Evolutionary conservation across 1,140 invertebrate species (phyloP).

Genomic region (Dysdera silvatica): DNA sequence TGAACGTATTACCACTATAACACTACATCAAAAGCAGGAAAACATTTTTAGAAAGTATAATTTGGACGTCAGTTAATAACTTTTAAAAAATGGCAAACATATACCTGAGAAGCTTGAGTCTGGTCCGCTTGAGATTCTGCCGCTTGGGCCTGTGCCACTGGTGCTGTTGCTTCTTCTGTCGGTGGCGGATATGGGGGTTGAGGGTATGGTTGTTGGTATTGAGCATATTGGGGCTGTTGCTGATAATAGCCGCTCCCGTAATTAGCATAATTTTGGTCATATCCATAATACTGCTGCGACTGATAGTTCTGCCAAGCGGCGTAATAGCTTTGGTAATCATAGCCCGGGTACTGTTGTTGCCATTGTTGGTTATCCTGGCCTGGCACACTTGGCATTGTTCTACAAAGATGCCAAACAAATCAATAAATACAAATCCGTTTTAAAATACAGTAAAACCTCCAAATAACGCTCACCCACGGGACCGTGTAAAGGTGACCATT

Average conservation of each 20-base stretch:
- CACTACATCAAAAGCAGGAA: too few species aligned
- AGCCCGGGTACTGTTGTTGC: slow-evolving; percentile 26
- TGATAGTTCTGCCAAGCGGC: slow-evolving; percentile 29
- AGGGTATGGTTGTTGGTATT: slow-evolving; percentile 11
- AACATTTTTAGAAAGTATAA: too few species aligned
- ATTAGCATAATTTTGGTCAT: slow-evolving; percentile 17
- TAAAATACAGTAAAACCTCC: too few species aligned
- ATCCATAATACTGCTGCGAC: slow-evolving; percentile 12
- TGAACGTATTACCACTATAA: too few species aligned
- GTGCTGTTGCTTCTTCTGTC: slow-evolving; percentile 2
- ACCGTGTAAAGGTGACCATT: too few species aligned
- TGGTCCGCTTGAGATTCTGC: background rate
- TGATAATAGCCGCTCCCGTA: slow-evolving; percentile 12
- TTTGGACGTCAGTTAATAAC: too few species aligned
- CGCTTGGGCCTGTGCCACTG: background rate
- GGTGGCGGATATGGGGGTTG: slow-evolving; percentile 7
- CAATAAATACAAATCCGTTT: too few species aligned
- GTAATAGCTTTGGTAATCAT: slow-evolving; percentile 29
- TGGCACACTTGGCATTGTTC: background rate
- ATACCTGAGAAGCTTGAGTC: slow-evolving; percentile 15
- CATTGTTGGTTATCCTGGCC: slow-evolving; percentile 10
- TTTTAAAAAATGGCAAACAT: too few species aligned
- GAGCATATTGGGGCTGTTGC: slow-evolving; percentile 10
- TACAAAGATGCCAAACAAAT: too few species aligned
- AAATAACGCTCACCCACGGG: too few species aligned